A percentile compares a stretch with the other conserved stretches of the same genome.
phyloP scores from a whole-genome alignment of 2,113 vertebrate genomes.

The Blennius ocellaris region DNA sequence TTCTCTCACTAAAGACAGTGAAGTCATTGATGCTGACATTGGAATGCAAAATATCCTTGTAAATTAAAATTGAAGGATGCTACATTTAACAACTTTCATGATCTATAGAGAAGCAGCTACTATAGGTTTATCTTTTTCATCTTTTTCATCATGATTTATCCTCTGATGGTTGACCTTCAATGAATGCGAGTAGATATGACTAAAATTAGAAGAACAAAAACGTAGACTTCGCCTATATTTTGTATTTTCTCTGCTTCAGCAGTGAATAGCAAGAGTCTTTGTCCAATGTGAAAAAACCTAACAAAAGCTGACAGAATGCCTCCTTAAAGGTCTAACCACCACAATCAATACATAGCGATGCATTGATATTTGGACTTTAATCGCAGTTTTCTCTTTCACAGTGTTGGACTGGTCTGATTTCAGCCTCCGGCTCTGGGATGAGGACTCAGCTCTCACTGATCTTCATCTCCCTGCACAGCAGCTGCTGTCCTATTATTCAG shows the following conservation, averaged over 20 bases:
- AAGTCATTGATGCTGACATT: too few species aligned
- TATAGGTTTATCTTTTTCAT: too few species aligned
- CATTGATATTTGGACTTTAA: slow-evolving; percentile 51
- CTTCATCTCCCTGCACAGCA: slow-evolving; percentile 8
- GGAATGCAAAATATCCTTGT: too few species aligned
- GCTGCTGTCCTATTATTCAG: neutral
- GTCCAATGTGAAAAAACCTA: slow-evolving; percentile 17
- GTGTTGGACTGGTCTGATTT: slow-evolving; percentile 33
- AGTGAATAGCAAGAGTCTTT: slow-evolving; percentile 30
- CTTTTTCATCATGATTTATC: too few species aligned
- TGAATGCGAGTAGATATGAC: too few species aligned
- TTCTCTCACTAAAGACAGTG: too few species aligned
- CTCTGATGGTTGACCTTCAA: too few species aligned
- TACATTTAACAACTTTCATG: too few species aligned
- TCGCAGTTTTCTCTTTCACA: slow-evolving; percentile 30
- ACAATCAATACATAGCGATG: slow-evolving; percentile 51
- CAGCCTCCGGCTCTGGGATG: neutral
- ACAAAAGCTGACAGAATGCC: slow-evolving; percentile 21
- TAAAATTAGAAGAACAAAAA: too few species aligned
- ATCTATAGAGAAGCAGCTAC: too few species aligned
- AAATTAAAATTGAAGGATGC: too few species aligned
- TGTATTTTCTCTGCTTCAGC: slow-evolving; percentile 16
- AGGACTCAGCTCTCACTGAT: slow-evolving; percentile 12
- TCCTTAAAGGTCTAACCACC: slow-evolving; percentile 25
- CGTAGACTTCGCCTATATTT: too few species aligned